A percentile compares a stretch with the other conserved stretches of the same genome.
These are phyloP conservation scores for Scaptomyza montana DNA, from an alignment of 1,140 invertebrate genomes.

Conservation along the genomic window DNA sequence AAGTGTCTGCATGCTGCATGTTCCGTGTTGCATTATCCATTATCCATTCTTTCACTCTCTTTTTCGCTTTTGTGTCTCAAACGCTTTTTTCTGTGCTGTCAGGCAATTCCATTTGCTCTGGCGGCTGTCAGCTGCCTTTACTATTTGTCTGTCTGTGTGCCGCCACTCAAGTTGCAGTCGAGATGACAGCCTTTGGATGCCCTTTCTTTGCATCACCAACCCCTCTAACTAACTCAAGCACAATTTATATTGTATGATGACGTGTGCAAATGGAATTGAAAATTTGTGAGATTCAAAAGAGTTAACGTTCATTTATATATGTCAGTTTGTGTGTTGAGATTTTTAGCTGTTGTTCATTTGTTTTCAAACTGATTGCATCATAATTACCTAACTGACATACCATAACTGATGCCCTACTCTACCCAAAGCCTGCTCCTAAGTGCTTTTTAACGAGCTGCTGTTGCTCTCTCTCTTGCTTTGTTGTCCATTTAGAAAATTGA, in stretches of 20 bases:
- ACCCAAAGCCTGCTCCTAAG: conserved; percentile 47
- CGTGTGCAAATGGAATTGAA: conserved; percentile 49
- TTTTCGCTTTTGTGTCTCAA: conserved; percentile 1
- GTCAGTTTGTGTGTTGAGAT: conserved; percentile 61
- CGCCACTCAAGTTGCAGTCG: conserved; percentile 56
- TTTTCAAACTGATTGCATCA: conserved; percentile 72
- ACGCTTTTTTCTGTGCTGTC: conserved; percentile 31
- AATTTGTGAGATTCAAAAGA: conserved; percentile 19
- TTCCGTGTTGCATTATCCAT: conserved; percentile 11
- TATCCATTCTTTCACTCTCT: not conserved
- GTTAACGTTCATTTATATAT: conserved; percentile 58
- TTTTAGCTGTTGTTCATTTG: conserved; percentile 51
- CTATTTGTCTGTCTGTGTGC: conserved; percentile 24
- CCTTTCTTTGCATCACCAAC: conserved; percentile 49
- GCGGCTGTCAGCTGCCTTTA: conserved; percentile 61
- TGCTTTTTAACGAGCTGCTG: conserved; percentile 76
- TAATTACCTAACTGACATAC: conserved; percentile 65
- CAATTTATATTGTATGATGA: conserved; percentile 56
- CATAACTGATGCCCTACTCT: conserved; percentile 13
- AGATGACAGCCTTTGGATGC: conserved; percentile 63
- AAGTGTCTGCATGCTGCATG: conserved; percentile 12
- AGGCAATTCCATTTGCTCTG: conserved; percentile 70
- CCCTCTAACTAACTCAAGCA: conserved; percentile 46
- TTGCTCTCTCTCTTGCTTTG: conserved; percentile 19
- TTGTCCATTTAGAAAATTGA: conserved; percentile 41